Percentiles rank a stretch among this genome's conserved stretches.
Evolutionary conservation across 2,797 vertebrate genomes (phyloP).

Genomic region (Anabas testudineus): DNA sequence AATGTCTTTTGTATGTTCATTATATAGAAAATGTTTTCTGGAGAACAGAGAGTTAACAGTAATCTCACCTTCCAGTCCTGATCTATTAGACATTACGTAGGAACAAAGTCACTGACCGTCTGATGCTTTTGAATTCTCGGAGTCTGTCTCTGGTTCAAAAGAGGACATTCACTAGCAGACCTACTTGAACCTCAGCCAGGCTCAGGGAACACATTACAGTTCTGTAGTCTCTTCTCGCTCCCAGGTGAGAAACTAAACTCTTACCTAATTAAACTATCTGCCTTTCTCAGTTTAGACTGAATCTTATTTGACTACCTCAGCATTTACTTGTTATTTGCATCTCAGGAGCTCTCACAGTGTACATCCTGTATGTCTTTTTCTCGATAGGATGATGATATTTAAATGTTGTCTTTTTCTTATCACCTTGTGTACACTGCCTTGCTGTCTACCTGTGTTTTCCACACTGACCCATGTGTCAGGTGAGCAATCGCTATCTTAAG

Average conservation of each 20-base stretch:
- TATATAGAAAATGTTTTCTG: background rate
- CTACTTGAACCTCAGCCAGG: constrained; percentile 20
- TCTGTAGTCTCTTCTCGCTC: background rate
- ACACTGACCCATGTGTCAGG: background rate
- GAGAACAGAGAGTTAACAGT: background rate
- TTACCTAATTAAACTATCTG: constrained; percentile 12
- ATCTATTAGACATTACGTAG: background rate
- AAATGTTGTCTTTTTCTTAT: background rate
- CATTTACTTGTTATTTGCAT: constrained; percentile 38
- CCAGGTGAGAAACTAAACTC: constrained; percentile 13
- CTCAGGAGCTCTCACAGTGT: background rate
- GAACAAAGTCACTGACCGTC: background rate
- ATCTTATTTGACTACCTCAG: constrained; percentile 14
- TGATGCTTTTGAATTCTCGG: background rate
- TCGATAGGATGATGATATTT: background rate
- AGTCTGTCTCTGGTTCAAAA: background rate
- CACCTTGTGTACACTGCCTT: too few species aligned
- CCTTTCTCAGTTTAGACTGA: background rate
- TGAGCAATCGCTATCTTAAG: background rate
- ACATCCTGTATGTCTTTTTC: background rate
- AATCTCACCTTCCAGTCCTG: background rate
- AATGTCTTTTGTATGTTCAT: too few species aligned
- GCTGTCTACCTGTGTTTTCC: background rate
- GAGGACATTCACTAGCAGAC: background rate
- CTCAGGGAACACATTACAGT: background rate